Base-by-base conservation (phyloP, 1,140 invertebrate species). In the Caenorhabditis tropicalis region DNA sequence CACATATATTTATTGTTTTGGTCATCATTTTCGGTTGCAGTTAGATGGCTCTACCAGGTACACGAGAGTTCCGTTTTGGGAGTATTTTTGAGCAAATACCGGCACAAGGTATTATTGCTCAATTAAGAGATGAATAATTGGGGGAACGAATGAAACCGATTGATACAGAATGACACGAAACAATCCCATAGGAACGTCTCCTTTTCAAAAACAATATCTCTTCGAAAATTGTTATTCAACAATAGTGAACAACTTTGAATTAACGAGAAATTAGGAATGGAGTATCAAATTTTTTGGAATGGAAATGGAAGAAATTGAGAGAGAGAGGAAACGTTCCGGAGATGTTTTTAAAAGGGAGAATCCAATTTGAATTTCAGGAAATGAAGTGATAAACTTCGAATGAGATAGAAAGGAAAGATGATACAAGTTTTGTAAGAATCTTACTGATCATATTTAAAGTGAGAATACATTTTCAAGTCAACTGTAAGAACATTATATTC, bases 1-100 rank as follows among this genome's bases (percentile, higher is more conserved):
- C 65, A n/a, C n/a, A 74, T 74, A 74, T 74, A 74, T 74, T 74
- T 74, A 74, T 74, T 74, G 65, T 74, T 74, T 74, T 74, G 65
- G 33, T 74, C 65, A 74, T 43, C 58, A 43, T 4, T 56, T 56
- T 15, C n/a, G 48, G 53, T 56, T 56, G 53, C 53, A 56, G 24
- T n/a, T 10, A 31, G 12, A 43, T 24, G 36, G 65, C 24, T 16
- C 65, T 74, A 74, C 33, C 65, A 43, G 65, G 36, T 43, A 74
- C 65, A 43, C 36, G 36, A 24, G 65, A 74, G 65, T 74, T 74
- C 65, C 65, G 65, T 74, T 74, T 74, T 74, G 36, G 65, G 65
- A 74, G 43, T 43, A 74, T 74, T 51, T 43, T 46, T 74, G 36
- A 43, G 65, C 65, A 74, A 74, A 74, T 74, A 74, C 12, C 65